These are phyloP conservation scores for Antitype chi DNA, from an alignment of 2,888 invertebrate species.

Conservation along the genomic window DNA sequence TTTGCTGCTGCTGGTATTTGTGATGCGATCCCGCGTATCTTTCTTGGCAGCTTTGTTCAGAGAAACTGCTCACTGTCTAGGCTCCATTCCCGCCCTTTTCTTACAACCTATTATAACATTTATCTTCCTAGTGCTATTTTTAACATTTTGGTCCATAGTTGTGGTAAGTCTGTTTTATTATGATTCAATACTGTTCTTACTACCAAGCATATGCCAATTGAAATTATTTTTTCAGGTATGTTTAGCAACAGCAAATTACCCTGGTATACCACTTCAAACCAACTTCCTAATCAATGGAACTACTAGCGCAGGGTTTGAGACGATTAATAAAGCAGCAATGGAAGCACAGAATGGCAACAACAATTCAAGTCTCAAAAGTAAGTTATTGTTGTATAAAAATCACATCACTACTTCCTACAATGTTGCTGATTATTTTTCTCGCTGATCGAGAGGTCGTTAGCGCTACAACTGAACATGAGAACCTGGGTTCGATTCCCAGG, in stretches of 20 bases:
- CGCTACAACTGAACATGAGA: background rate
- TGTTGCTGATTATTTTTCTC: background rate
- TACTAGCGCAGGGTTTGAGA: constrained; percentile 66
- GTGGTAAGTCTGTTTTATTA: constrained; percentile 91
- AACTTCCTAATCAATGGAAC: constrained; percentile 85
- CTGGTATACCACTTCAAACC: constrained; percentile 88
- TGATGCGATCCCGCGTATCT: constrained; percentile 95
- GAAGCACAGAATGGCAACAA: constrained; percentile 76
- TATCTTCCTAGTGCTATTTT: constrained; percentile 93
- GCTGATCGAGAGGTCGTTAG: background rate
- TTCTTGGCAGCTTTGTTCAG: constrained; percentile 96
- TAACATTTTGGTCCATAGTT: constrained; percentile 96
- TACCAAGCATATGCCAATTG: background rate
- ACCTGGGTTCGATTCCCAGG: background rate
- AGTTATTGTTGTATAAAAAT: constrained; percentile 40
- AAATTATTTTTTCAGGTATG: constrained; percentile 87
- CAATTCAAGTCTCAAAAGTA: constrained; percentile 79
- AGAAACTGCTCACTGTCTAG: constrained; percentile 97
- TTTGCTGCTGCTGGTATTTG: constrained; percentile 93
- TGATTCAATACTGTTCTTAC: background rate
- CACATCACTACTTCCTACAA: background rate
- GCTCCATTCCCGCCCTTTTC: constrained; percentile 95
- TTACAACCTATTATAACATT: constrained; percentile 96
- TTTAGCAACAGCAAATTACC: constrained; percentile 96
- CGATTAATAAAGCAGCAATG: constrained; percentile 76